Conservation (phyloP, 2,797 vertebrate genomes). For the Ceyx erithaca region DNA sequence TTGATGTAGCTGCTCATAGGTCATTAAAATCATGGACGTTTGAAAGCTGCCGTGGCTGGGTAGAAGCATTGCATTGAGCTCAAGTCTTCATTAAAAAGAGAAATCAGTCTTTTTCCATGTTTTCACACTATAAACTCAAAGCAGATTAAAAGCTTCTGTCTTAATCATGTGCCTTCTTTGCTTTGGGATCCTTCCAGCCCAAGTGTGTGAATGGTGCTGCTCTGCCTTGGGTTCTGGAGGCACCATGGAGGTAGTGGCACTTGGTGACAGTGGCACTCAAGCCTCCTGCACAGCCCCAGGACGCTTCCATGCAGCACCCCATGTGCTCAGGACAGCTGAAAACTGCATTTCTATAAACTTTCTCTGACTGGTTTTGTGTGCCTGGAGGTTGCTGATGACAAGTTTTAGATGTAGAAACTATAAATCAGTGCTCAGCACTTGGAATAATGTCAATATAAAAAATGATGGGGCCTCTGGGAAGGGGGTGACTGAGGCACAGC, state of each 20-base stretch:
- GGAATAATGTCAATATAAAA: background rate
- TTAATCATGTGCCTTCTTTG: background rate
- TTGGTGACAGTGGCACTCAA: background rate
- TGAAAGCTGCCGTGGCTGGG: background rate
- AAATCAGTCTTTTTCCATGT: background rate
- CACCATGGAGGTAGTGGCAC: background rate
- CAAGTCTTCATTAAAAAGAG: background rate
- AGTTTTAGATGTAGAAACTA: background rate
- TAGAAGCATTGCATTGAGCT: background rate
- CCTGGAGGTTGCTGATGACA: background rate
- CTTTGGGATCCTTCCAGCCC: background rate
- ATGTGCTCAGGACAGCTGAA: background rate
- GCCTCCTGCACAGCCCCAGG: background rate
- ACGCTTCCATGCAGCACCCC: accelerated
- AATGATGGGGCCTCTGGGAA: background rate
- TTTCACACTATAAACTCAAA: background rate
- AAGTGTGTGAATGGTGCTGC: background rate
- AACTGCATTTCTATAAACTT: background rate
- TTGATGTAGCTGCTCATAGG: background rate
- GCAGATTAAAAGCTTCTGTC: background rate
- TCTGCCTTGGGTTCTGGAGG: background rate
- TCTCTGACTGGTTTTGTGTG: background rate
- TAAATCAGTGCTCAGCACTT: conserved; percentile 16
- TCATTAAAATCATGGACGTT: background rate
- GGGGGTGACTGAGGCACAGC: background rate